phyloP scores from a whole-genome alignment of 1,140 invertebrate genomes.

The Monochamus saltuarius region DNA sequence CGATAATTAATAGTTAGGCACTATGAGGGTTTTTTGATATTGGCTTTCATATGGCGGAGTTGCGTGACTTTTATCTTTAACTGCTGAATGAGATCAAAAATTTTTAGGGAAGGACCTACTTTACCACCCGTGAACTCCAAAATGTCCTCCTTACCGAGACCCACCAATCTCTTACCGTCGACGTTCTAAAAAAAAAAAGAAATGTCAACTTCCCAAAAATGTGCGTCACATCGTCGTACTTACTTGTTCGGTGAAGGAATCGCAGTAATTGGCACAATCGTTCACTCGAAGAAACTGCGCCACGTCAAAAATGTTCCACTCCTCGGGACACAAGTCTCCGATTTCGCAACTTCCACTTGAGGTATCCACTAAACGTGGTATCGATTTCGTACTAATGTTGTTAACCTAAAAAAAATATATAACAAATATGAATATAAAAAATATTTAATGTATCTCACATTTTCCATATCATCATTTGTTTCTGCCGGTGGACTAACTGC shows the following conservation, averaged over 20 bases:
- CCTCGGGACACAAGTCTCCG: conserved; percentile 64
- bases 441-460: conserved; percentile 2
- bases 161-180: conserved; percentile 76
- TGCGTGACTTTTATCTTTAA: conserved; percentile 80
- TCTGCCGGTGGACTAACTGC: conserved; percentile 57
- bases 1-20: conserved; percentile 34
- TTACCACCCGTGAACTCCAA: conserved; percentile 88
- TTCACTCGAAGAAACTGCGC: conserved; percentile 85
- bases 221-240: conserved; percentile 16
- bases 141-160: conserved; percentile 85
- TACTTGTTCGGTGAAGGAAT: conserved; percentile 77
- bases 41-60: conserved; percentile 59
- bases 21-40: conserved; percentile 54
- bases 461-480: conserved; percentile 54
- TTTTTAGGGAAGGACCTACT: conserved; percentile 91
- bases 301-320: conserved; percentile 83
- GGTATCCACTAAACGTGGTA: conserved; percentile 67
- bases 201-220: background rate
- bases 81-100: conserved; percentile 87
- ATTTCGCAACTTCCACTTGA: conserved; percentile 50
- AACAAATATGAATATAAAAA: too few relatives aligned
- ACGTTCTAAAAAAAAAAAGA: conserved; percentile 62
- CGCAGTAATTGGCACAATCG: conserved; percentile 86
- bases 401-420: conserved; percentile 43
- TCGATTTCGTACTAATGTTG: conserved; percentile 60